Percentiles rank a stretch among this genome's conserved stretches.
phyloP scores from a whole-genome alignment of 2,797 vertebrate species.

The Botia kubotai region DNA sequence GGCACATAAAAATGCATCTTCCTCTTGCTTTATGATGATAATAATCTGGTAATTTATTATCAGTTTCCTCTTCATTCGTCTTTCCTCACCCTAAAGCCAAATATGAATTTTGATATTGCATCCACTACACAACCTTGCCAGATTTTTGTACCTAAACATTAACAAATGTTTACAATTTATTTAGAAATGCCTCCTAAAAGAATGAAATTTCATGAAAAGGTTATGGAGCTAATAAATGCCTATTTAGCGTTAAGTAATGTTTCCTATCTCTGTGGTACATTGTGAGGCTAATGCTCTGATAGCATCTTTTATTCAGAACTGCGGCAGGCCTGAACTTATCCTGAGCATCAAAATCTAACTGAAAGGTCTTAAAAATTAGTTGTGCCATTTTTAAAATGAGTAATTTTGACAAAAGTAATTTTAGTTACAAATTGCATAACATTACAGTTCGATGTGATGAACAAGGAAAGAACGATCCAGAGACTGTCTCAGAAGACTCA shows the following conservation, averaged over 20 bases:
- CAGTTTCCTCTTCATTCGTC: conserved; percentile 1
- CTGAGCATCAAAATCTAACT: background rate
- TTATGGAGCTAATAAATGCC: background rate
- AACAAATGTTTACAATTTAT: background rate
- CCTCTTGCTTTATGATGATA: background rate
- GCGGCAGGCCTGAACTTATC: background rate
- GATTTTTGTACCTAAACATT: background rate
- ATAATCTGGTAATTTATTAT: background rate
- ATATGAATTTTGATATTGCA: background rate
- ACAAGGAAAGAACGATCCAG: background rate
- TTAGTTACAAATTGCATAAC: background rate
- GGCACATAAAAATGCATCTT: background rate
- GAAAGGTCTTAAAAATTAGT: background rate
- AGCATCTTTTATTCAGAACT: conserved; percentile 8
- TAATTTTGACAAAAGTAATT: background rate
- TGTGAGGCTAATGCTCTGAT: background rate
- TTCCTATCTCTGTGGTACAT: background rate
- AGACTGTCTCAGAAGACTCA: fast-evolving
- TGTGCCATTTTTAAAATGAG: no score
- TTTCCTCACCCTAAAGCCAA: background rate
- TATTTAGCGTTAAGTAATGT: background rate
- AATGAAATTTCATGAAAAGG: background rate
- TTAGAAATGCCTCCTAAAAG: no score
- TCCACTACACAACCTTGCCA: background rate
- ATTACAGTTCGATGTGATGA: conserved; percentile 35